These are phyloP conservation scores for Melanostoma mellinum DNA, from an alignment of 2,888 invertebrate species.

Conservation along the genomic window DNA sequence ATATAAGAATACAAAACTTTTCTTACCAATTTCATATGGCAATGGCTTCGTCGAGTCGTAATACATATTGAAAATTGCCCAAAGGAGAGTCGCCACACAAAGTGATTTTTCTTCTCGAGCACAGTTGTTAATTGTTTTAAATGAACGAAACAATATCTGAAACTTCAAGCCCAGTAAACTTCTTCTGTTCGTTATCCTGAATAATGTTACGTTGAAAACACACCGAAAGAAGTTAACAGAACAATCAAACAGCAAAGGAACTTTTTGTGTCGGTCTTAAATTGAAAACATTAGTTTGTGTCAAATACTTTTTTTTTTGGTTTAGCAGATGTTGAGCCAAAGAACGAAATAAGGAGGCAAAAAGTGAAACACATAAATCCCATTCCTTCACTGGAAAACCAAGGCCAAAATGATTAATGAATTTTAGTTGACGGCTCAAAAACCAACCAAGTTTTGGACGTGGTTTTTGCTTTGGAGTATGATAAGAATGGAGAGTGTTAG, in stretches of 20 bases:
- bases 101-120: no score
- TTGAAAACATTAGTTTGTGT: slow-evolving; percentile 35
- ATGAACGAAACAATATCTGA: no score
- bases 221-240: slow-evolving; percentile 10
- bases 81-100: no score
- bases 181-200: background rate
- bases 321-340: slow-evolving; percentile 17
- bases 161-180: no score
- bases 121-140: no score
- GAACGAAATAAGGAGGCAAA: background rate
- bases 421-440: slow-evolving; percentile 19
- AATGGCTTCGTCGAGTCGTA: no score
- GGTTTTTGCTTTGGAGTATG: background rate
- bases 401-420: slow-evolving; percentile 29
- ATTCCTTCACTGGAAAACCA: slow-evolving; percentile 27
- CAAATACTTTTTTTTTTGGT: slow-evolving; percentile 4
- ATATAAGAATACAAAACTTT: no score
- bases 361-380: slow-evolving; percentile 17
- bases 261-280: slow-evolving; percentile 1
- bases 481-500: slow-evolving; percentile 6
- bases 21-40: no score
- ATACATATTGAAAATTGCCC: no score
- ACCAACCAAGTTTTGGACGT: slow-evolving; percentile 25
- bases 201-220: slow-evolving; percentile 9
- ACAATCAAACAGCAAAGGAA: slow-evolving; percentile 18